Percentiles rank a stretch among this genome's conserved stretches.
These are phyloP conservation scores for Aporrectodea caliginosa DNA, from an alignment of 1,140 invertebrate species.

Conservation along the genomic window DNA sequence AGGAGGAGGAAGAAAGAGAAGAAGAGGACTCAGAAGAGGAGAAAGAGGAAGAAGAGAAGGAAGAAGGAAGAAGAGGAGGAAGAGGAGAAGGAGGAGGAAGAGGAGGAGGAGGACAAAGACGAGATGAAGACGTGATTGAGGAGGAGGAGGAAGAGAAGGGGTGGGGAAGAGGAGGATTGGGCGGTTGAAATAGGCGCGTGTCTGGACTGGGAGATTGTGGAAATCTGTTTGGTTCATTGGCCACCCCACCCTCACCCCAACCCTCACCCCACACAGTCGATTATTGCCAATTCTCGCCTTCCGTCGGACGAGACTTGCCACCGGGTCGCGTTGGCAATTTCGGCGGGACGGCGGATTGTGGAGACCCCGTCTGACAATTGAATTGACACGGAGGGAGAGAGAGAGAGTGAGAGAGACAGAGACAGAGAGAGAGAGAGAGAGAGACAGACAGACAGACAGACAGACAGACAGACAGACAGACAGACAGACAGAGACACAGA, in stretches of 20 bases:
- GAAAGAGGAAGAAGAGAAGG: background rate
- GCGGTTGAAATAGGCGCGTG: background rate
- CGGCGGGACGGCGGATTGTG: too few relatives aligned
- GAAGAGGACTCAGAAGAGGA: too few relatives aligned
- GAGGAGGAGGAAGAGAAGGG: too few relatives aligned
- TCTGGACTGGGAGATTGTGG: background rate
- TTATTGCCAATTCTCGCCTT: too few relatives aligned
- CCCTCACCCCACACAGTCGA: too few relatives aligned
- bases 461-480: background rate
- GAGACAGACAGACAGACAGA: slow-evolving; percentile 20
- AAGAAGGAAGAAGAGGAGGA: background rate
- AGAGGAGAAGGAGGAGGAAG: too few relatives aligned
- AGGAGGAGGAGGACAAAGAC: background rate
- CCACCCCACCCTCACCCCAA: too few relatives aligned
- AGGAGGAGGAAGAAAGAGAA: background rate
- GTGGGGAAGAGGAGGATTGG: background rate
- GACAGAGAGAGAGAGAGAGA: background rate
- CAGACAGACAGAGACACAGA: slow-evolving; percentile 13
- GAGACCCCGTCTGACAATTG: too few relatives aligned
- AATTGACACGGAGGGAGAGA: background rate
- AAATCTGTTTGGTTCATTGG: too few relatives aligned
- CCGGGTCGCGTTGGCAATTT: too few relatives aligned
- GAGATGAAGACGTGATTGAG: too few relatives aligned
- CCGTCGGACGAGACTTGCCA: too few relatives aligned
- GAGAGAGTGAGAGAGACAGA: background rate